These are phyloP conservation scores for Procambarus virginalis DNA, from an alignment of 1,140 invertebrate genomes.

Conservation along the genomic window DNA sequence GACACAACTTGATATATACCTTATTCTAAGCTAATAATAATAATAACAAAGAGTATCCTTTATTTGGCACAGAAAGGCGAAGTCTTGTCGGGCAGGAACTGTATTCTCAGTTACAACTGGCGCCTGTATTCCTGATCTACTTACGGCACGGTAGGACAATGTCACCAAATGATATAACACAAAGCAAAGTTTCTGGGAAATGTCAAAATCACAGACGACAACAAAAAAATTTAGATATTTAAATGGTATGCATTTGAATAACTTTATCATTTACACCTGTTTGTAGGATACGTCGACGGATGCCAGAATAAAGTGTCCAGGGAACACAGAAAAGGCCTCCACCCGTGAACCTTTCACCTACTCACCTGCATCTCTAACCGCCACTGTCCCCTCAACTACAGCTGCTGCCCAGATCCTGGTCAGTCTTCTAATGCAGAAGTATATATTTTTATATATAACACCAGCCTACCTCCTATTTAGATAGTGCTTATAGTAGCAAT, in stretches of 20 bases:
- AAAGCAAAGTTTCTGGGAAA: no score
- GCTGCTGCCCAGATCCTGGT: slow-evolving; percentile 50
- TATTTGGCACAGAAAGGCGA: background rate
- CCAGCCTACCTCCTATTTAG: no score
- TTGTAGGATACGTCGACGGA: background rate
- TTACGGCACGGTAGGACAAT: background rate
- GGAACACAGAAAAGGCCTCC: background rate
- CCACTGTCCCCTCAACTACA: slow-evolving; percentile 10
- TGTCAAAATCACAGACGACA: no score
- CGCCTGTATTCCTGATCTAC: background rate
- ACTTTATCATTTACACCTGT: background rate
- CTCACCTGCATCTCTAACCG: slow-evolving; percentile 15
- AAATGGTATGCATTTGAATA: background rate
- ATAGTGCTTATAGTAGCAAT: no score
- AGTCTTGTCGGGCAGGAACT: background rate
- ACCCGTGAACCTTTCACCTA: background rate
- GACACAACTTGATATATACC: no score
- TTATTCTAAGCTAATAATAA: no score
- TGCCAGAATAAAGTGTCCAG: background rate
- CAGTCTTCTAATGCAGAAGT: background rate
- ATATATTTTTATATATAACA: no score
- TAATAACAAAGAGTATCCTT: background rate
- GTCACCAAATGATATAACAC: no score
- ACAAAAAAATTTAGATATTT: no score
- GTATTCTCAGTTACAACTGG: background rate